Conservation (phyloP, 1,140 invertebrate genomes). For the Pygmarrhopalites habei region DNA sequence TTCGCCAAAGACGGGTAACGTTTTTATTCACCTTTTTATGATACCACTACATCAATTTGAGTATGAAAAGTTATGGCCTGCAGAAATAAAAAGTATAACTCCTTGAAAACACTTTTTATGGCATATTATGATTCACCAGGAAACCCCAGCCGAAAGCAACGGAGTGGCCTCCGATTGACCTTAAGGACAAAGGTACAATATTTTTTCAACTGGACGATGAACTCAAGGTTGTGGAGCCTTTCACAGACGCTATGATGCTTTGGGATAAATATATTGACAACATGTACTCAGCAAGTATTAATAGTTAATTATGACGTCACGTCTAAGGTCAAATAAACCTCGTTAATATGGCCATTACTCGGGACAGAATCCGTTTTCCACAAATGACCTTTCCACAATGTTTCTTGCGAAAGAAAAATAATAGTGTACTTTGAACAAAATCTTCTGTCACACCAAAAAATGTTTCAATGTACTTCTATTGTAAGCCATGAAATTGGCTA, state of each 20-base stretch:
- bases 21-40: not conserved
- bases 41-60: not conserved
- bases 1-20: not conserved
- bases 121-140: not conserved
- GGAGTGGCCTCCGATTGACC: not conserved
- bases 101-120: not conserved
- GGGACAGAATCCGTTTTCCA: too few relatives aligned
- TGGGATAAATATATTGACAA: slow-evolving; percentile 1
- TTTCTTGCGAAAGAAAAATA: too few relatives aligned
- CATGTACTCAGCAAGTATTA: too few relatives aligned
- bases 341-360: too few relatives aligned
- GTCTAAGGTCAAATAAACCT: too few relatives aligned
- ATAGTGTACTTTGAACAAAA: too few relatives aligned
- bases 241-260: not conserved
- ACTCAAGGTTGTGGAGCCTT: not conserved
- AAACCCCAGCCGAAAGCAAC: not conserved
- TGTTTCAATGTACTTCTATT: too few relatives aligned
- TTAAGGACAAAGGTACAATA: not conserved
- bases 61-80: not conserved
- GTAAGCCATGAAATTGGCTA: too few relatives aligned
- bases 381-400: too few relatives aligned
- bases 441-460: too few relatives aligned
- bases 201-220: not conserved
- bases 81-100: too few relatives aligned
- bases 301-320: too few relatives aligned